Base-by-base conservation (phyloP, 2,797 vertebrate genomes). In the Artibeus jamaicensis region DNA sequence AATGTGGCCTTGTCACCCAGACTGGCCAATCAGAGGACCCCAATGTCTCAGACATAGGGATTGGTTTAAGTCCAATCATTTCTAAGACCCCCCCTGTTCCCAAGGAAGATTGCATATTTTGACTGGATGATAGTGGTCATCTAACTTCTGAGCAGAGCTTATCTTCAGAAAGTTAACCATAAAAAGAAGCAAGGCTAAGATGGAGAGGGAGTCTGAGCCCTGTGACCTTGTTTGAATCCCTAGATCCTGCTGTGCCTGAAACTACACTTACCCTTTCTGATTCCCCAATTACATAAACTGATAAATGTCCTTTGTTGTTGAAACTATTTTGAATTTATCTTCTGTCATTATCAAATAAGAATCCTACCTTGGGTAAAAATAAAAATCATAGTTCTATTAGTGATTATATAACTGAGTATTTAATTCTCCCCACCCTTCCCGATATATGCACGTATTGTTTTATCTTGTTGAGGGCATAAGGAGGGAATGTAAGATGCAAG, bases 321-420 rank as follows among this genome's bases (percentile, higher is more conserved):
- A 85, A 78, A 29, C 8, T 55, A 39, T 26, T 53, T 71, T 89
- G 65, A 59, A 48, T 53, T 93, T 12, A 57, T 29, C 22, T 86
- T 70, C 67, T 37, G 1, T 83, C 46, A 85, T 85, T 93, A 92
- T 76, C 74, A 92, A 73, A 82, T 19, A 93, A 89, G 87, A 94
- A 93, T 68, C n/a, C 22, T 94, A 55, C 68, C 29, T 73, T 48
- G 3, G 26, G 39, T 14, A 89, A 93, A 68, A 89, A 87, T 34
- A 88, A 46, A 44, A 62, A 77, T 73, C 62, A 68, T 6, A 10
- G 4, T 73, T 77, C 46, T 68, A 74, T 78, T 32, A 86, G 32
- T 29, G 68, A 73, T 92, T 9, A 32, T 70, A 9, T 88, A 85
- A 62, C 48, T 48, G 29, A 86, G 2, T 50, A 29, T n/a, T 68